A percentile compares a stretch with the other conserved stretches of the same genome.
These are phyloP conservation scores for Catonia carolina DNA, from an alignment of 2,888 invertebrate species.

Conservation along the genomic window DNA sequence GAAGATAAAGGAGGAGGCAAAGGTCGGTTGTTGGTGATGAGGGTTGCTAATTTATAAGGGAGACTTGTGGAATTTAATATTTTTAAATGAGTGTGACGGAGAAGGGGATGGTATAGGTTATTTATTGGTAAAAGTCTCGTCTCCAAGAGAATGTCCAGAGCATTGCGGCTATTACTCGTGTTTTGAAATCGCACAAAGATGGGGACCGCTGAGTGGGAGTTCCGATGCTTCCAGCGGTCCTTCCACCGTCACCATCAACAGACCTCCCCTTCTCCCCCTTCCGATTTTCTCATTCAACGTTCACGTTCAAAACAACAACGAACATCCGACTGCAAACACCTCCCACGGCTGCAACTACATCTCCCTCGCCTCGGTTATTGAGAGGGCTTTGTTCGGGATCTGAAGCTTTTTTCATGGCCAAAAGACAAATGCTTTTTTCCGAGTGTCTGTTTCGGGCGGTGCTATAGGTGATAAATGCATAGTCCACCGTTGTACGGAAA, in stretches of 20 bases:
- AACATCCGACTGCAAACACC: not conserved
- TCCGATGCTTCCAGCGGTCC: conserved; percentile 30
- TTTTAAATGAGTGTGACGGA: not conserved
- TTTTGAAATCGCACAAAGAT: conserved; percentile 4
- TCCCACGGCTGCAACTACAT: conserved; percentile 13
- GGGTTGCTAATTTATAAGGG: not conserved
- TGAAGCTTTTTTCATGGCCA: not conserved
- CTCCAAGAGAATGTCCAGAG: conserved; percentile 7
- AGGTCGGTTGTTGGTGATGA: not conserved
- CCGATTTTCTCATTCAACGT: not conserved
- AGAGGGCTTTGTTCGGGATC: not conserved
- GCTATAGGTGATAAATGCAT: too few relatives aligned
- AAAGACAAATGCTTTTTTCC: not conserved
- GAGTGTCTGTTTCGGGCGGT: too few relatives aligned
- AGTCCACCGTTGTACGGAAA: too few relatives aligned
- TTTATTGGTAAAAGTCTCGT: not conserved
- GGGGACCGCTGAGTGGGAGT: conserved; percentile 15
- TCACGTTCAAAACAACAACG: not conserved
- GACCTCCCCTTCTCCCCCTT: conserved; percentile 17
- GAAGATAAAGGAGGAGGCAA: not conserved
- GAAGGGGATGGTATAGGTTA: too few relatives aligned
- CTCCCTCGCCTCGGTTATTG: not conserved
- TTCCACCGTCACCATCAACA: conserved; percentile 33
- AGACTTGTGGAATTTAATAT: conserved; percentile 2
- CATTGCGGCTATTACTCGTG: conserved; percentile 7